Conservation (phyloP, 2,888 invertebrate genomes). For the Neocrepidodera transversa region DNA sequence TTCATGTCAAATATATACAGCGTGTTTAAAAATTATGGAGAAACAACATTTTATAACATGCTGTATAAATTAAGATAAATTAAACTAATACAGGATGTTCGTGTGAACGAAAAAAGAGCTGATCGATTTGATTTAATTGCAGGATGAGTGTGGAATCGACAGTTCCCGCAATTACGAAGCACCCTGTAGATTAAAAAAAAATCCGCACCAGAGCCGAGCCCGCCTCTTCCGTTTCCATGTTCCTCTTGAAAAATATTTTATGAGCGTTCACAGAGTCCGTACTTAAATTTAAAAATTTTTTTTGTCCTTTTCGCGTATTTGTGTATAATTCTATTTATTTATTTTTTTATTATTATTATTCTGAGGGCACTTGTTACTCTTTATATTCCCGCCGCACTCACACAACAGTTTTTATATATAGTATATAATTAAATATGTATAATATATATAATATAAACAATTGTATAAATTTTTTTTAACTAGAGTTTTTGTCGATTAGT, state of each 20-base stretch:
- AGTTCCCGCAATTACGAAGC: conserved; percentile 18
- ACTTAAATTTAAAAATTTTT: conserved; percentile 45
- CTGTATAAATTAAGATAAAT: conserved; percentile 1
- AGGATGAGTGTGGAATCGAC: conserved; percentile 3
- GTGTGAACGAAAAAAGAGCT: not conserved
- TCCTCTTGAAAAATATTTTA: conserved; percentile 27
- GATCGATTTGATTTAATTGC: not conserved
- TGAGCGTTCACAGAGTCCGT: conserved; percentile 30
- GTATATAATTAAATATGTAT: conserved; percentile 54
- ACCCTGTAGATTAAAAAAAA: conserved; percentile 17
- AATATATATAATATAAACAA: conserved; percentile 58
- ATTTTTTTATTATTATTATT: too few relatives aligned
- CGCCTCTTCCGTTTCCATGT: not conserved
- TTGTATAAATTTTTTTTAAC: conserved; percentile 60
- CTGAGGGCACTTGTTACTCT: conserved; percentile 38
- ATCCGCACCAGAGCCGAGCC: conserved; percentile 15
- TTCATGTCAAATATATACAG: not conserved
- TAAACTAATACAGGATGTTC: conserved; percentile 8
- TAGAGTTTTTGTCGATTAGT: conserved; percentile 46
- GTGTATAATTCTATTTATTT: conserved; percentile 28
- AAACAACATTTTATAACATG: not conserved
- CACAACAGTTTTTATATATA: conserved; percentile 47
- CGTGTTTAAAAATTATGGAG: not conserved
- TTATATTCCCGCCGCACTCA: conserved; percentile 44
- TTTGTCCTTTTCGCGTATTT: conserved; percentile 40